These are phyloP conservation scores for Tuberolachnus salignus DNA, from an alignment of 2,888 invertebrate genomes.

Conservation along the genomic window DNA sequence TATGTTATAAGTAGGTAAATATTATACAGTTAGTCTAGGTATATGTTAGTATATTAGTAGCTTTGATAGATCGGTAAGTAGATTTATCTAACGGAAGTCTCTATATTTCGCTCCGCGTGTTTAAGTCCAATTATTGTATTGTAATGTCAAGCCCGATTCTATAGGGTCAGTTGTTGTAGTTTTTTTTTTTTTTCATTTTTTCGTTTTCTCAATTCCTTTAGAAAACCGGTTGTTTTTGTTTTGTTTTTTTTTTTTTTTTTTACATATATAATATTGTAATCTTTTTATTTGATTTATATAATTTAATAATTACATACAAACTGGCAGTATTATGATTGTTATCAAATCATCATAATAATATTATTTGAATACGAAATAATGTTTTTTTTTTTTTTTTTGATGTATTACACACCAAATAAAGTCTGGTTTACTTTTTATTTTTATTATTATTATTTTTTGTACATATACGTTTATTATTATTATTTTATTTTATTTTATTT, in stretches of 20 bases:
- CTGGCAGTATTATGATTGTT: conserved; percentile 40
- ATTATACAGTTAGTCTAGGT: background rate
- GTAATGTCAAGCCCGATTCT: background rate
- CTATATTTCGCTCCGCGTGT: too few relatives aligned
- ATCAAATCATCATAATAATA: conserved; percentile 26
- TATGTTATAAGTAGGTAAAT: background rate
- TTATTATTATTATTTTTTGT: conserved; percentile 27
- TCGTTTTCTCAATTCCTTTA: background rate
- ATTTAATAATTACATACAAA: background rate
- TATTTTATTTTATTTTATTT: conserved; percentile 23
- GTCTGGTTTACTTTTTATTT: conserved; percentile 45
- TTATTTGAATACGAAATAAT: conserved; percentile 27
- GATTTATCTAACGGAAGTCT: too few relatives aligned
- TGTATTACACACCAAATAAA: conserved; percentile 36
- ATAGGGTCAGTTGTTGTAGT: background rate
- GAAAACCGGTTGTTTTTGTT: conserved; percentile 24
- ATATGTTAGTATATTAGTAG: background rate
- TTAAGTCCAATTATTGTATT: too few relatives aligned
- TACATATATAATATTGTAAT: background rate
- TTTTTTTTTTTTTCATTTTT: background rate
- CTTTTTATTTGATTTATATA: conserved; percentile 25
- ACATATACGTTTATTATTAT: conserved; percentile 62
- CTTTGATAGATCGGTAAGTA: background rate
- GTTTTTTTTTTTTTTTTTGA: conserved; percentile 38
- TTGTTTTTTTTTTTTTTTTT: conserved; percentile 6